Evolutionary conservation across 2,797 vertebrate genomes (phyloP).

Genomic region (Anableps anableps): DNA sequence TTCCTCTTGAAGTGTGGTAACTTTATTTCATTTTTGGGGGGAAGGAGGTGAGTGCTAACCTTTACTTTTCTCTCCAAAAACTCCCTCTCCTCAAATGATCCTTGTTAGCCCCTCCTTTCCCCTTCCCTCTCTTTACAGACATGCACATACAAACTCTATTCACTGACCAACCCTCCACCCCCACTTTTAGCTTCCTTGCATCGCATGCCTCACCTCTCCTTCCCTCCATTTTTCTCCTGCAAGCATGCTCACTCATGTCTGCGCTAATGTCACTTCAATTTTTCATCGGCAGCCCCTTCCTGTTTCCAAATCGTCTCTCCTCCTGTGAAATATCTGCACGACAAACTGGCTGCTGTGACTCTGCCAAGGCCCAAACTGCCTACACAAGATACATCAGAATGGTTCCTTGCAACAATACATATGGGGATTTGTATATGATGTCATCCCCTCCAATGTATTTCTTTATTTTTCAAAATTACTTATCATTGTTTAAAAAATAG

Average conservation of each 20-base stretch:
- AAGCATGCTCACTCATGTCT: constrained; percentile 72
- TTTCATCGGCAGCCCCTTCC: constrained; percentile 66
- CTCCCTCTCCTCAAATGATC: constrained; percentile 70
- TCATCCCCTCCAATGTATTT: background rate
- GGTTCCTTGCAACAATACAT: background rate
- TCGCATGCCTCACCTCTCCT: constrained; percentile 68
- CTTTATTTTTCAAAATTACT: background rate
- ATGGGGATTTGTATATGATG: background rate
- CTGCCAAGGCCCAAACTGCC: constrained; percentile 12
- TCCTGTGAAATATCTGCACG: constrained; percentile 51
- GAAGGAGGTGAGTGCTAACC: constrained; percentile 44
- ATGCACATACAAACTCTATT: constrained; percentile 53
- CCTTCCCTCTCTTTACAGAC: constrained; percentile 40
- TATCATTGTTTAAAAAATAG: background rate
- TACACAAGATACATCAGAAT: background rate
- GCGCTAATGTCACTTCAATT: constrained; percentile 77
- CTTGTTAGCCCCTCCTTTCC: constrained; percentile 63
- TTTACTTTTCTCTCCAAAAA: constrained; percentile 55
- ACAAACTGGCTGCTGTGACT: constrained; percentile 32
- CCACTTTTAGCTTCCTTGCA: constrained; percentile 38
- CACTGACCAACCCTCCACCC: constrained; percentile 64
- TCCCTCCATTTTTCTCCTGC: constrained; percentile 48
- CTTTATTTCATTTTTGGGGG: constrained; percentile 61
- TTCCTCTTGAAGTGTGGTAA: constrained; percentile 62
- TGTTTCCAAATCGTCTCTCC: constrained; percentile 42